Percentiles rank a stretch among this genome's conserved stretches.
Evolutionary conservation across 2,113 vertebrate genomes (phyloP).

Genomic region (Chlorodrepanis virens): DNA sequence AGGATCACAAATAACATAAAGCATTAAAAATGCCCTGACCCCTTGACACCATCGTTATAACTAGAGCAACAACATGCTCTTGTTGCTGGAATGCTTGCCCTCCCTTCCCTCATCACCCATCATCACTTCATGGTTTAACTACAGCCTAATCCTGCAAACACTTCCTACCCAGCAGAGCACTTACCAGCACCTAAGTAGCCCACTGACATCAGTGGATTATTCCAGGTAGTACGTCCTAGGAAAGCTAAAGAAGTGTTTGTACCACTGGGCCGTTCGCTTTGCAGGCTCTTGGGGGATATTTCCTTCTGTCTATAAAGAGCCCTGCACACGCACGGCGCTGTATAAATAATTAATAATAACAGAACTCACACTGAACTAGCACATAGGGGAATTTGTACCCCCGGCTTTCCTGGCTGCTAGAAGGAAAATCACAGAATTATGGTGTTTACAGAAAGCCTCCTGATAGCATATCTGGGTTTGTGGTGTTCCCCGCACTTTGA

Average conservation of each 20-base stretch:
- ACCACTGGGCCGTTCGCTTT: background rate
- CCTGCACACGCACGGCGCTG: background rate
- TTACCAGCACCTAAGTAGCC: background rate
- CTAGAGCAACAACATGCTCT: background rate
- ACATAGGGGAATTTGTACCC: background rate
- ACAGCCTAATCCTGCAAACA: conserved; percentile 28
- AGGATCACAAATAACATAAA: background rate
- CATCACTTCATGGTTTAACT: conserved; percentile 11
- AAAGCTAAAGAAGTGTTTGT: conserved; percentile 29
- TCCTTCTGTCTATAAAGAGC: conserved; percentile 37
- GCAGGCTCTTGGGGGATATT: conserved; percentile 47
- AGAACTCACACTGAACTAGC: conserved; percentile 15
- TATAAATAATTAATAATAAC: conserved; percentile 59
- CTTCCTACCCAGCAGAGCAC: conserved; percentile 35
- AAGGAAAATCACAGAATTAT: conserved; percentile 1
- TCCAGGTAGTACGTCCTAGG: background rate
- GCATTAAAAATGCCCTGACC: conserved; percentile 11
- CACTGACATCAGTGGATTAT: background rate
- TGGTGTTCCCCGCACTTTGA: background rate
- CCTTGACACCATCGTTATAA: background rate
- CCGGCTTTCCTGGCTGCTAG: background rate
- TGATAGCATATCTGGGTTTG: conserved; percentile 3
- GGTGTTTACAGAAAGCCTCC: background rate
- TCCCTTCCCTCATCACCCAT: conserved; percentile 8
- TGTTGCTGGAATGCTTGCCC: background rate